Conservation (phyloP, 2,888 invertebrate genomes). For the Rotaria magnacalcarata region DNA sequence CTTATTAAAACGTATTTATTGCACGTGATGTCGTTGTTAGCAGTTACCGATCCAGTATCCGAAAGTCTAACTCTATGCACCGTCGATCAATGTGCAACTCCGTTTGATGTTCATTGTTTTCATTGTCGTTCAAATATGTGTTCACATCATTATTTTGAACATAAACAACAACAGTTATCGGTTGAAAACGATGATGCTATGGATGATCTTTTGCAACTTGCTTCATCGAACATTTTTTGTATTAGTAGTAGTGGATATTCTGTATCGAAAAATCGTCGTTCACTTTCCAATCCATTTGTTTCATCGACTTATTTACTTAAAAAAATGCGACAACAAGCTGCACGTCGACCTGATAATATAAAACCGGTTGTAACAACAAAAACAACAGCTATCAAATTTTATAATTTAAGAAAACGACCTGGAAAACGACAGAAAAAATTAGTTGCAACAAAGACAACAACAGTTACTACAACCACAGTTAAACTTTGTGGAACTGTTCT, state of each 20-base stretch:
- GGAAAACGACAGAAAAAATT: neutral
- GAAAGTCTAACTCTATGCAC: neutral
- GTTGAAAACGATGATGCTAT: neutral
- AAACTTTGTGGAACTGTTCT: neutral
- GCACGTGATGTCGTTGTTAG: neutral
- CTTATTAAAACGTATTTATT: no score
- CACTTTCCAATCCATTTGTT: neutral
- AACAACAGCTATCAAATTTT: constrained; percentile 8
- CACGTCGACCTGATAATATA: neutral
- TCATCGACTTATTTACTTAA: neutral
- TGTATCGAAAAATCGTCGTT: neutral
- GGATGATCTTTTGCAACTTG: constrained; percentile 11
- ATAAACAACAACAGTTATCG: neutral
- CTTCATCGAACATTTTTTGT: neutral
- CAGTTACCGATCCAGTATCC: neutral
- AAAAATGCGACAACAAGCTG: neutral
- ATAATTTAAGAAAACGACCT: neutral
- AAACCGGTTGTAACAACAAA: neutral
- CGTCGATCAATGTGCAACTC: neutral
- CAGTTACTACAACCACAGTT: no score
- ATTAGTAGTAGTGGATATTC: neutral
- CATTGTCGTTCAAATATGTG: neutral
- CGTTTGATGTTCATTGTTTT: neutral
- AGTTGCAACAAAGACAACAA: neutral
- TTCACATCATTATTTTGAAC: constrained; percentile 18